These are phyloP conservation scores for Hemiscyllium ocellatum DNA, from an alignment of 2,113 vertebrate species.

Conservation along the genomic window DNA sequence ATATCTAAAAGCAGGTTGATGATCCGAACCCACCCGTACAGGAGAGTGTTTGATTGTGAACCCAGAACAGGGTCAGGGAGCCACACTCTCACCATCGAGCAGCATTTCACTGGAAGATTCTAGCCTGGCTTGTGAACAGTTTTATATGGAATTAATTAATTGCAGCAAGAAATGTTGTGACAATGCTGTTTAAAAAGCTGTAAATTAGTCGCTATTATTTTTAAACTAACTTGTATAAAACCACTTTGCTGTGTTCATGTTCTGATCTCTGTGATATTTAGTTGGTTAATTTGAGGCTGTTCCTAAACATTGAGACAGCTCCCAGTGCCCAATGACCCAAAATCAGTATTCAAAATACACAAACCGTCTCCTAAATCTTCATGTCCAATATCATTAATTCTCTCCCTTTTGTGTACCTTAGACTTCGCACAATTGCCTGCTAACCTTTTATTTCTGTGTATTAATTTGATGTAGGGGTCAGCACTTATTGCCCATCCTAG, in stretches of 20 bases:
- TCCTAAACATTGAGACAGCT: background rate
- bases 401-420: background rate
- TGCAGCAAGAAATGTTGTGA: background rate
- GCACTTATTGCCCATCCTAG: too few relatives aligned
- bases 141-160: background rate
- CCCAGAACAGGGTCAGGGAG: background rate
- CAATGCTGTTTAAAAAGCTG: background rate
- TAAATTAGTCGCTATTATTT: background rate
- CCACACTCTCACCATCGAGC: background rate
- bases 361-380: background rate
- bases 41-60: background rate
- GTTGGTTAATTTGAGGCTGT: background rate
- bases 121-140: background rate
- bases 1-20: background rate
- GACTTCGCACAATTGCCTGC: background rate
- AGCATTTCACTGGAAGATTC: too few relatives aligned
- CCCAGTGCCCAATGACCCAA: too few relatives aligned
- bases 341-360: too few relatives aligned
- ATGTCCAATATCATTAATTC: background rate
- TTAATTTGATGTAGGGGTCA: too few relatives aligned
- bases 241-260: background rate
- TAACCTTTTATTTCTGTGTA: too few relatives aligned
- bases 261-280: background rate
- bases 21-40: background rate
- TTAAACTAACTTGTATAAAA: background rate